Conservation (phyloP, 2,113 vertebrate genomes). For the Dolichotis patagonum region DNA sequence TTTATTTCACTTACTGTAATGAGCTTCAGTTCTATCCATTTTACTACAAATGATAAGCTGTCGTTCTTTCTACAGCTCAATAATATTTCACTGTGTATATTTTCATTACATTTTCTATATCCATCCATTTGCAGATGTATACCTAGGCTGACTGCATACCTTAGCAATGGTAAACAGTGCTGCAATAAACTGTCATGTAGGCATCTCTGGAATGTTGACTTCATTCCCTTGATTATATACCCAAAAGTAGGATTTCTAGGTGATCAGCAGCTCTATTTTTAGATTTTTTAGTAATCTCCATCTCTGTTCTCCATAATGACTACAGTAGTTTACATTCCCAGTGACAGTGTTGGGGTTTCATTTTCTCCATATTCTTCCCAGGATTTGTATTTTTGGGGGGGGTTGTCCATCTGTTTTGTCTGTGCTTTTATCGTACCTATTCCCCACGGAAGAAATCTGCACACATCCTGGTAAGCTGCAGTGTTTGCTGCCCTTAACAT, state of each 20-base stretch:
- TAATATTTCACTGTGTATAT: neutral
- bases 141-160: neutral
- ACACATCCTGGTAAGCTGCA: neutral
- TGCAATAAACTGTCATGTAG: neutral
- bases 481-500: neutral
- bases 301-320: neutral
- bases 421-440: neutral
- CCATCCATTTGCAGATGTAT: neutral
- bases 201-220: neutral
- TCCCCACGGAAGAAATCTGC: neutral
- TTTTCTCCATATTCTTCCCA: neutral
- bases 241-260: neutral
- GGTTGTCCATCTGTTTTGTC: neutral
- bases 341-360: too few relatives aligned
- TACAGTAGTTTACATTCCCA: neutral
- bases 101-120: neutral
- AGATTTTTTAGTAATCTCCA: neutral
- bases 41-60: neutral
- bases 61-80: neutral
- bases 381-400: neutral
- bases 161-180: too few relatives aligned
- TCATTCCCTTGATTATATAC: neutral
- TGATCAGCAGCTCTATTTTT: neutral
- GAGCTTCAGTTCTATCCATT: neutral
- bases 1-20: neutral